phyloP scores from a whole-genome alignment of 2,888 invertebrate genomes.

The Chrysotoxum bicinctum region DNA sequence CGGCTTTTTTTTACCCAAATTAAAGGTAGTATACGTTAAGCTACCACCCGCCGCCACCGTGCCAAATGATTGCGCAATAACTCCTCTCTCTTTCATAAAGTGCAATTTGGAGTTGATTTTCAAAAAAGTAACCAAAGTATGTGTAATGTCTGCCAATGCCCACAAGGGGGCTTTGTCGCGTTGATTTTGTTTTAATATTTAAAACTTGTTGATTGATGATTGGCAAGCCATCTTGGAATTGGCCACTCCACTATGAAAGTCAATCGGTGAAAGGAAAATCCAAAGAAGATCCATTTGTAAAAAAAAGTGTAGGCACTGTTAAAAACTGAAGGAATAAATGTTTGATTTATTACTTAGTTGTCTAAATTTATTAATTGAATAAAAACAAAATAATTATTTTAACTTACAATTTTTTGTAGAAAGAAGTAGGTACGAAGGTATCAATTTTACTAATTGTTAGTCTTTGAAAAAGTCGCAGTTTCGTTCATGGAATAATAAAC shows the following conservation, averaged over 20 bases:
- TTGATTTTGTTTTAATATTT: slow-evolving; percentile 46
- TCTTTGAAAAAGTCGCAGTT: too few species aligned
- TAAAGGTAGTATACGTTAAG: slow-evolving; percentile 3
- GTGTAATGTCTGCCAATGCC: slow-evolving; percentile 16
- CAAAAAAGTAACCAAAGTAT: background rate
- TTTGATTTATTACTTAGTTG: background rate
- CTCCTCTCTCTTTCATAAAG: slow-evolving; percentile 54
- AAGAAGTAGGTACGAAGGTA: too few species aligned
- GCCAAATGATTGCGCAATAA: slow-evolving; percentile 44
- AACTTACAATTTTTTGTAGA: too few species aligned
- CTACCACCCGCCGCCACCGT: background rate
- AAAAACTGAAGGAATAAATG: background rate
- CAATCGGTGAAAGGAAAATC: slow-evolving; percentile 25
- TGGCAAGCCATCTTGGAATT: slow-evolving; percentile 24
- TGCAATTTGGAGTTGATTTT: slow-evolving; percentile 47
- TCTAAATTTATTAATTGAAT: background rate
- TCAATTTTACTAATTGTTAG: too few species aligned
- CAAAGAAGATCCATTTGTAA: background rate
- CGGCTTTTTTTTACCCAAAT: slow-evolving; percentile 42
- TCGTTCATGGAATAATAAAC: slow-evolving; percentile 2
- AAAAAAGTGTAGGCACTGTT: background rate
- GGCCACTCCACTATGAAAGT: slow-evolving; percentile 29
- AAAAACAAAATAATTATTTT: too few species aligned
- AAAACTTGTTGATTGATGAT: slow-evolving; percentile 57
- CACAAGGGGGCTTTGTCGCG: slow-evolving; percentile 43